Conservation (phyloP, 1,140 invertebrate genomes). For the Nomia melanderi region DNA sequence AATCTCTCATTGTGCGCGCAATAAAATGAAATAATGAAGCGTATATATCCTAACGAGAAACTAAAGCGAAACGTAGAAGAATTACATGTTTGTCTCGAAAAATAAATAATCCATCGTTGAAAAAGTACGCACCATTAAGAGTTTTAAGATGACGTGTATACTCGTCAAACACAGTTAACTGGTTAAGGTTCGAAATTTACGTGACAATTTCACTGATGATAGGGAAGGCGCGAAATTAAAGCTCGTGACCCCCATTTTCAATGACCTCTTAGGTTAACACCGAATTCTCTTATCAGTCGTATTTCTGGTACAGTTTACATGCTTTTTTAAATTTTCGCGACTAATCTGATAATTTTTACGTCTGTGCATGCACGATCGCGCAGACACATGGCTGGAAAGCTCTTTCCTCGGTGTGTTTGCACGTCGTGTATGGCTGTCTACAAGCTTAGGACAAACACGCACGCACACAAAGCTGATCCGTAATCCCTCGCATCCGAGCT, state of each 20-base stretch:
- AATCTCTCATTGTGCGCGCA: too few relatives aligned
- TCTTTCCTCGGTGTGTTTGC: conserved; percentile 11
- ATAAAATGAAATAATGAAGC: too few relatives aligned
- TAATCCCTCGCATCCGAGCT: conserved; percentile 26
- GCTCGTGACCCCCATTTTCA: not conserved
- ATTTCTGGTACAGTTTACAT: not conserved
- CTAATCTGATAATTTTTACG: conserved; percentile 7
- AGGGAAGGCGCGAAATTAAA: conserved; percentile 21
- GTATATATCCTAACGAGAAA: too few relatives aligned
- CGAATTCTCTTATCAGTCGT: conserved; percentile 16
- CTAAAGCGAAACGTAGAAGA: too few relatives aligned
- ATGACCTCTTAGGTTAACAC: not conserved
- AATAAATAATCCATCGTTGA: too few relatives aligned
- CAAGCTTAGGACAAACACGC: conserved; percentile 32
- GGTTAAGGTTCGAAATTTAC: not conserved
- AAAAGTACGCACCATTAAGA: too few relatives aligned
- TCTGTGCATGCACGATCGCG: too few relatives aligned
- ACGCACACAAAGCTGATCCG: not conserved
- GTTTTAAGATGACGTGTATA: too few relatives aligned
- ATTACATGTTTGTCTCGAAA: too few relatives aligned
- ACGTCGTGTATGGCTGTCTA: not conserved
- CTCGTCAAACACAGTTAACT: too few relatives aligned
- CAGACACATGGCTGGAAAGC: not conserved
- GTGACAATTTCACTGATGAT: not conserved
- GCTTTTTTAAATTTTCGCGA: conserved; percentile 1